Conservation (phyloP, 2,797 vertebrate species). For the Sebastes taczanowskii region DNA sequence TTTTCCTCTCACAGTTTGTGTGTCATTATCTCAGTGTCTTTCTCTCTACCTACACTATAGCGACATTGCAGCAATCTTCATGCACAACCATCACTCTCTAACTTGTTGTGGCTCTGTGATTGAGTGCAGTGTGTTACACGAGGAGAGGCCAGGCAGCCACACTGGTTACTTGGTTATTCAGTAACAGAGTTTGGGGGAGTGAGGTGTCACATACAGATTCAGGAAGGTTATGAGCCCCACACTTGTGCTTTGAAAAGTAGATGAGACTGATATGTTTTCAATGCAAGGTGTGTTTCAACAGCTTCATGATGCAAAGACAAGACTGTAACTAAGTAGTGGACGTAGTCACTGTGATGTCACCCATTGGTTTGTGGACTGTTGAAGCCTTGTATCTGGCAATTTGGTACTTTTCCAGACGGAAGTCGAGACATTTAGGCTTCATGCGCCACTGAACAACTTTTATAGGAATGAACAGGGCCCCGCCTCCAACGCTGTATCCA, state of each 20-base stretch:
- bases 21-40: background rate
- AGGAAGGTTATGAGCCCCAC: background rate
- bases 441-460: too few relatives aligned
- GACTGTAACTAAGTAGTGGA: too few relatives aligned
- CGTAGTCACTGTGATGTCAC: too few relatives aligned
- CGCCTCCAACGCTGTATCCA: too few relatives aligned
- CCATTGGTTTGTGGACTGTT: too few relatives aligned
- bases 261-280: constrained; percentile 2
- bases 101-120: constrained; percentile 28
- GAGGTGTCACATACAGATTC: constrained; percentile 20
- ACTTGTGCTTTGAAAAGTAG: constrained; percentile 13
- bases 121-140: constrained; percentile 11
- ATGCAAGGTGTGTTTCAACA: background rate
- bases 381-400: too few relatives aligned
- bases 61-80: background rate
- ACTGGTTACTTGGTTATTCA: constrained; percentile 8
- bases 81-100: background rate
- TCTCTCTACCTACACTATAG: background rate
- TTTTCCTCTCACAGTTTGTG: background rate
- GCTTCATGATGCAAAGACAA: background rate
- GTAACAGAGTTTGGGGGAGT: background rate
- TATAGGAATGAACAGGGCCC: too few relatives aligned
- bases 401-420: too few relatives aligned
- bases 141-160: background rate
- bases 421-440: too few relatives aligned